These are phyloP conservation scores for Danio albolineatus DNA, from an alignment of 2,797 vertebrate species.

Conservation along the genomic window DNA sequence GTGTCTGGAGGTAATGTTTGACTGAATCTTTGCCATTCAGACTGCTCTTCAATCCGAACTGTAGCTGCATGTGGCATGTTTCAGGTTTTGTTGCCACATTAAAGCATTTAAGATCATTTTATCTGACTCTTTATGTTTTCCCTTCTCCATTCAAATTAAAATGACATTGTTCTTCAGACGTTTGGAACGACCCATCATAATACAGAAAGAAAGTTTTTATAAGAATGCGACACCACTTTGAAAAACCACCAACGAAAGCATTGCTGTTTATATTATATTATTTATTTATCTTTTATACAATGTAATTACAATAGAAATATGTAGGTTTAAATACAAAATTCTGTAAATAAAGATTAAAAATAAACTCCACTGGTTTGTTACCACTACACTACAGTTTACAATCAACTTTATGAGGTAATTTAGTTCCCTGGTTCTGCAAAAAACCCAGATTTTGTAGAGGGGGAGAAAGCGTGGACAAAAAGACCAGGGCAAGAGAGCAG, in stretches of 20 bases:
- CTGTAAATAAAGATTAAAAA: slow-evolving; percentile 90
- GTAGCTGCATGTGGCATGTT: too few relatives aligned
- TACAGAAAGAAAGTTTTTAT: too few relatives aligned
- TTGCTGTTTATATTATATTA: slow-evolving; percentile 84
- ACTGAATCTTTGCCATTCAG: too few relatives aligned
- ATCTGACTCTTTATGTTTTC: too few relatives aligned
- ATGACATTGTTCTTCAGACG: too few relatives aligned
- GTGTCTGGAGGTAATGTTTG: too few relatives aligned
- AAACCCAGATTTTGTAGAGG: slow-evolving; percentile 64
- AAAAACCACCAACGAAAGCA: slow-evolving; percentile 46
- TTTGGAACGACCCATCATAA: too few relatives aligned
- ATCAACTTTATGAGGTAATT: slow-evolving; percentile 87
- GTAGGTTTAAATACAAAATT: slow-evolving; percentile 89
- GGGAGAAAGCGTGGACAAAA: slow-evolving; percentile 30
- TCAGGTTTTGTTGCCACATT: too few relatives aligned
- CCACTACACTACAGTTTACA: slow-evolving; percentile 86
- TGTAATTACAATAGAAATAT: slow-evolving; percentile 91
- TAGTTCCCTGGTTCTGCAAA: slow-evolving; percentile 79
- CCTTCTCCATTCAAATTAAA: too few relatives aligned
- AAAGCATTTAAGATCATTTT: too few relatives aligned
- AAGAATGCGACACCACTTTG: too few relatives aligned
- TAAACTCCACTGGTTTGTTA: slow-evolving; percentile 85
- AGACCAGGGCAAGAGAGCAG: slow-evolving; percentile 25
- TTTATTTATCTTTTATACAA: slow-evolving; percentile 87
- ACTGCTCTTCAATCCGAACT: too few relatives aligned